Percentiles rank a stretch among this genome's conserved stretches.
phyloP scores from a whole-genome alignment of 2,888 invertebrate genomes.

The Chaetoderma sp. region DNA sequence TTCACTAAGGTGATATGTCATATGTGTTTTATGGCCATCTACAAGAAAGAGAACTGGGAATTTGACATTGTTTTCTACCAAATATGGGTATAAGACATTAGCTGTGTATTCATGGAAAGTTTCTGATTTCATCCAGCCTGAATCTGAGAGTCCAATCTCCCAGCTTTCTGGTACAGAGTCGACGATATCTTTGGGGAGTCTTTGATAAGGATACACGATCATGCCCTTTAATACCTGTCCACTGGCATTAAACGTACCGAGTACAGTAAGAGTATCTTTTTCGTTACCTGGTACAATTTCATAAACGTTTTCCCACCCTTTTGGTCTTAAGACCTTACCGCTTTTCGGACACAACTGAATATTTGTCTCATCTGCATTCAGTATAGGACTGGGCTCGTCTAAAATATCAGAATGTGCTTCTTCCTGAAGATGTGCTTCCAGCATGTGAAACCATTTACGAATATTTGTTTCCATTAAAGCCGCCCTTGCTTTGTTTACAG shows the following conservation, averaged over 20 bases:
- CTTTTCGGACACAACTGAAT: conserved; percentile 14
- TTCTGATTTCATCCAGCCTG: conserved; percentile 5
- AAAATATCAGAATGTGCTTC: conserved; percentile 12
- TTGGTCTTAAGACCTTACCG: background rate
- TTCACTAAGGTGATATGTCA: background rate
- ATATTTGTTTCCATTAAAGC: conserved; percentile 12
- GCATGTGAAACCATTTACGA: conserved; percentile 11
- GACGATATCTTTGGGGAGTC: background rate
- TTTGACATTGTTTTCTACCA: conserved; percentile 4
- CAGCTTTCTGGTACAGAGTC: background rate
- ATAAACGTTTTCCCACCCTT: conserved; percentile 6
- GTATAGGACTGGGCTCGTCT: background rate
- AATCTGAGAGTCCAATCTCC: background rate
- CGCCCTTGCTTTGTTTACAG: conserved; percentile 18
- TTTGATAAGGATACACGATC: background rate
- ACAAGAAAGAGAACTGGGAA: conserved; percentile 4
- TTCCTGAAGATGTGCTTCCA: conserved; percentile 1
- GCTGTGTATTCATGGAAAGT: conserved; percentile 1
- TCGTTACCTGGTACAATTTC: conserved; percentile 2
- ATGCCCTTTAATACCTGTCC: background rate
- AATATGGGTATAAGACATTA: conserved; percentile 6
- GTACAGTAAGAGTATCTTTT: conserved; percentile 5
- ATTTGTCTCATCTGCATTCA: conserved; percentile 26
- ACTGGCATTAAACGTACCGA: background rate
- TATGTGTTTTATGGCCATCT: conserved; percentile 5